Conservation (phyloP, 2,797 vertebrate genomes). For the Etheostoma nigrum region DNA sequence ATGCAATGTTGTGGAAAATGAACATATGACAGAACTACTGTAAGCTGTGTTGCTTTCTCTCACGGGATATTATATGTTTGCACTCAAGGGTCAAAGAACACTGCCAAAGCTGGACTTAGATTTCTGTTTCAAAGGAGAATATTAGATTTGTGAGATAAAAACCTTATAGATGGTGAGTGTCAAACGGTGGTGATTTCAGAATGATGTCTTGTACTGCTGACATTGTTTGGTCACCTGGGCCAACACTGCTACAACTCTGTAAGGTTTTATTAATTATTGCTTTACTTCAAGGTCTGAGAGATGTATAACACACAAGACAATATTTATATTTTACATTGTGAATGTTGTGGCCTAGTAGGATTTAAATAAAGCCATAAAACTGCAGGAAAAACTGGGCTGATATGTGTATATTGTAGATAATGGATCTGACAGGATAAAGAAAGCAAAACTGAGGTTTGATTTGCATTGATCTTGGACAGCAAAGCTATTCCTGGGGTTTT, state of each 20-base stretch:
- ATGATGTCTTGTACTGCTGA: conserved; percentile 26
- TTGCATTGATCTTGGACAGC: conserved; percentile 16
- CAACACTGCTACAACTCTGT: conserved; percentile 16
- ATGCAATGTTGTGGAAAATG: conserved; percentile 40
- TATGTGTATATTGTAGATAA: background rate
- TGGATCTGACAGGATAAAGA: background rate
- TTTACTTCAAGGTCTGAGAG: conserved; percentile 19
- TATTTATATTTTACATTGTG: conserved; percentile 7
- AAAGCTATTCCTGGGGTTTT: conserved; percentile 13
- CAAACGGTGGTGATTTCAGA: conserved; percentile 14
- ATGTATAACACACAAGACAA: background rate
- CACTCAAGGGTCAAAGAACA: background rate
- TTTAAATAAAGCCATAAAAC: background rate
- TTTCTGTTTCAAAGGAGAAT: conserved; percentile 11
- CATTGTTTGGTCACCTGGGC: conserved; percentile 31
- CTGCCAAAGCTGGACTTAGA: background rate
- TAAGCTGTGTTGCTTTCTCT: conserved; percentile 20
- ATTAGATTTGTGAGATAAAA: conserved; percentile 12
- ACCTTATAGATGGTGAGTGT: conserved; percentile 9
- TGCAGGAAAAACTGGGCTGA: background rate
- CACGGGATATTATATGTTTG: conserved; percentile 9
- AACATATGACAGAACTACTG: conserved; percentile 42
- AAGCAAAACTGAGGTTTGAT: conserved; percentile 3
- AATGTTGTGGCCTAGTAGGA: background rate
- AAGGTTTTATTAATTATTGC: conserved; percentile 35